A percentile compares a stretch with the other conserved stretches of the same genome.
Conservation (phyloP, 2,888 invertebrate species). For the Clostera curtula region DNA sequence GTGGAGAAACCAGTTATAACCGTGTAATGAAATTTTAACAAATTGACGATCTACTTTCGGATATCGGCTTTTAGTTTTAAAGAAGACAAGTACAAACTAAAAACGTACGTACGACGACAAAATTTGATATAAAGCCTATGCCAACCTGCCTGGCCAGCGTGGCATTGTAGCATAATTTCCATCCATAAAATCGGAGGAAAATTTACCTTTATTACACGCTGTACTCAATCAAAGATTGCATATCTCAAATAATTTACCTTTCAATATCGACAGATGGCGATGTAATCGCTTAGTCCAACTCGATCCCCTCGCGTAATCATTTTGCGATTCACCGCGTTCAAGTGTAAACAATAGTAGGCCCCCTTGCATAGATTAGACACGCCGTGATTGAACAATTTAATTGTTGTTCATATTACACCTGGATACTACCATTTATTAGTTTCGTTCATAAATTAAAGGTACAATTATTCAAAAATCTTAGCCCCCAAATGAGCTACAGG, state of each 20-base stretch:
- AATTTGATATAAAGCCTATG: too few species aligned
- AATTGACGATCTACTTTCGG: background rate
- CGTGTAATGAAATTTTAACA: constrained; percentile 14
- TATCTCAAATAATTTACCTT: constrained; percentile 15
- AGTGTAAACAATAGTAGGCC: constrained; percentile 37
- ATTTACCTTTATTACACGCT: background rate
- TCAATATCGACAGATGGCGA: constrained; percentile 22
- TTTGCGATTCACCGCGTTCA: constrained; percentile 37
- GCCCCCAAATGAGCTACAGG: too few species aligned
- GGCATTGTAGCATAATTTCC: too few species aligned
- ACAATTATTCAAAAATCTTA: too few species aligned
- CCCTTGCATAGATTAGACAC: constrained; percentile 6
- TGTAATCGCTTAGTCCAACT: constrained; percentile 14
- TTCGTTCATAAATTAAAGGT: too few species aligned
- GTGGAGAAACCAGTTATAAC: constrained; percentile 3
- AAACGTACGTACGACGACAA: too few species aligned
- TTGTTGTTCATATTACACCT: too few species aligned
- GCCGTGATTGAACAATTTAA: background rate
- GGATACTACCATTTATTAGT: too few species aligned
- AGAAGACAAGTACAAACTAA: too few species aligned
- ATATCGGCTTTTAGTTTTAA: too few species aligned
- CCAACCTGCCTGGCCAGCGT: too few species aligned
- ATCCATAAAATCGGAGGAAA: too few species aligned
- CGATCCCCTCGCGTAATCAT: constrained; percentile 35
- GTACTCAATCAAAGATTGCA: constrained; percentile 3